phyloP scores from a whole-genome alignment of 2,888 invertebrate species.

The Liposcelis brunnea region DNA sequence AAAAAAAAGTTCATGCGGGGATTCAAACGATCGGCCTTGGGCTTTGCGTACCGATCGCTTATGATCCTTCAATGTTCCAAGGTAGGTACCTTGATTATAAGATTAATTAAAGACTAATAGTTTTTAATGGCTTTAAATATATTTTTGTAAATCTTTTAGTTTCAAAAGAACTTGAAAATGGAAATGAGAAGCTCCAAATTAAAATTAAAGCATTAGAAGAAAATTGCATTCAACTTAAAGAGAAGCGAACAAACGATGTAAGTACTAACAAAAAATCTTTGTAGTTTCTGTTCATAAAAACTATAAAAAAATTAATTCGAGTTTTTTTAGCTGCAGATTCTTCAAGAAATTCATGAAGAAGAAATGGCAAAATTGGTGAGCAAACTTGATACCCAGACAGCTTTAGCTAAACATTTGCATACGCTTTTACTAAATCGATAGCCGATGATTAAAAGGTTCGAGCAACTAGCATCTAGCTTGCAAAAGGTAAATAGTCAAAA shows the following conservation, averaged over 20 bases:
- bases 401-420: too few relatives aligned
- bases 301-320: background rate
- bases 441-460: too few relatives aligned
- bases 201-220: conserved; percentile 54
- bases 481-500: too few relatives aligned
- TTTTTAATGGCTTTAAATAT: background rate
- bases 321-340: conserved; percentile 19
- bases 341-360: conserved; percentile 28
- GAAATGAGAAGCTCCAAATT: conserved; percentile 39
- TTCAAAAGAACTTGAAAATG: conserved; percentile 29
- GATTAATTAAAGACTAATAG: too few relatives aligned
- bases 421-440: too few relatives aligned
- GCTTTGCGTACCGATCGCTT: background rate
- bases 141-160: background rate
- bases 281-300: background rate
- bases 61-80: conserved; percentile 1
- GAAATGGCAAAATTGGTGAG: conserved; percentile 27
- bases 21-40: conserved; percentile 3
- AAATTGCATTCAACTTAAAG: conserved; percentile 56
- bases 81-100: too few relatives aligned
- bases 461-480: too few relatives aligned
- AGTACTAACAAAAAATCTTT: conserved; percentile 26
- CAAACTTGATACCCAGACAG: conserved; percentile 23
- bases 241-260: conserved; percentile 63
- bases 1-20: conserved; percentile 13